Percentiles rank a stretch among this genome's conserved stretches.
Conservation (phyloP, 2,888 invertebrate genomes). For the Drosophila cracens region DNA sequence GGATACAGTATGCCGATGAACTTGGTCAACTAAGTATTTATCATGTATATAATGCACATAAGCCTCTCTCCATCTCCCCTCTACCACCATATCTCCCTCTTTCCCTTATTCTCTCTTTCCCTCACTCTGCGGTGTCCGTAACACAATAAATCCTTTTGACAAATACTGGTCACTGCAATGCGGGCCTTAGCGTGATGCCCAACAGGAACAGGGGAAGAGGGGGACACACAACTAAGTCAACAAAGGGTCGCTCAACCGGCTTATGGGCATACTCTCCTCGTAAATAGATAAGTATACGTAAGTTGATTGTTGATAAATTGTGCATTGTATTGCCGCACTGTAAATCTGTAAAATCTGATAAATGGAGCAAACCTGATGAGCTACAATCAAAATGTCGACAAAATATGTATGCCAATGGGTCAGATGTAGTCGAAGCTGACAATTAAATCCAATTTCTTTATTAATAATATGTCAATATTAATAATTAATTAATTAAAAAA, state of each 20-base stretch:
- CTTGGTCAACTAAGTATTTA: conserved; percentile 20
- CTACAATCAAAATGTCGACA: neutral
- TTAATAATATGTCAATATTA: too few relatives aligned
- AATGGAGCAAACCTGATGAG: conserved; percentile 14
- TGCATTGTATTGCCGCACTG: conserved; percentile 27
- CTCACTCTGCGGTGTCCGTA: neutral
- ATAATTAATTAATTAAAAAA: neutral
- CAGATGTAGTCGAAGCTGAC: neutral
- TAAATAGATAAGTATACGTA: conserved; percentile 45
- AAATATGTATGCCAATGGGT: conserved; percentile 23
- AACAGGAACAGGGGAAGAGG: neutral
- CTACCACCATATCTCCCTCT: neutral
- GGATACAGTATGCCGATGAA: conserved; percentile 19
- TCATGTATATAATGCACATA: conserved; percentile 23
- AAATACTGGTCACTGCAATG: conserved; percentile 68
- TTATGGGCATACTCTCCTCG: conserved; percentile 28
- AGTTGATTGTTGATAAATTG: conserved; percentile 51
- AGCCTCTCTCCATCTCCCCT: neutral
- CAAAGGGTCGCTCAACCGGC: conserved; percentile 26
- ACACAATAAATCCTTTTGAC: conserved; percentile 71
- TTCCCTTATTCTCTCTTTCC: neutral
- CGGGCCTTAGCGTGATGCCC: conserved; percentile 4
- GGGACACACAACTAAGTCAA: conserved; percentile 20
- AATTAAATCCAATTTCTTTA: neutral
- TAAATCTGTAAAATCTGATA: conserved; percentile 14